Conservation (phyloP, 2,888 invertebrate species). For the Busseola fusca region DNA sequence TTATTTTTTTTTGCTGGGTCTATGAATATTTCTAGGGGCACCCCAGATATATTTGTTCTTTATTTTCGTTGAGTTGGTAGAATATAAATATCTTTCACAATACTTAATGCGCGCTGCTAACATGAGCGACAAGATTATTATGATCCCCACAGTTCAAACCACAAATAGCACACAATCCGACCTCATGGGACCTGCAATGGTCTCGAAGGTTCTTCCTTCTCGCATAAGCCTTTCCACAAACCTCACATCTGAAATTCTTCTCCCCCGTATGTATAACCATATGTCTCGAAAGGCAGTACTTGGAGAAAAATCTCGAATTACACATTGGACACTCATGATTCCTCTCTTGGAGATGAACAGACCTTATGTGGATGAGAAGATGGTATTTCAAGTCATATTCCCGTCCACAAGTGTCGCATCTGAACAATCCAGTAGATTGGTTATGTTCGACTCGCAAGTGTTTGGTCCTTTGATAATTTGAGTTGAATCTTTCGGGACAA, state of each 20-base stretch:
- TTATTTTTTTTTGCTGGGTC: background rate
- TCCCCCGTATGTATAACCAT: conserved; percentile 87
- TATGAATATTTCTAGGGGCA: background rate
- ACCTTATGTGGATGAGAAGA: conserved; percentile 75
- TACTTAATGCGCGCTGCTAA: conserved; percentile 63
- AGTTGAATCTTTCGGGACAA: conserved; percentile 80
- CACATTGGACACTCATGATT: conserved; percentile 79
- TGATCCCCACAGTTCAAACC: conserved; percentile 67
- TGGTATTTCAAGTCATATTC: conserved; percentile 80
- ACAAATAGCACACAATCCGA: conserved; percentile 67
- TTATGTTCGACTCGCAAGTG: conserved; percentile 79
- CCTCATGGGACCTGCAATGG: conserved; percentile 73
- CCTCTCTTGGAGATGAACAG: conserved; percentile 80
- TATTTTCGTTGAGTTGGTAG: background rate
- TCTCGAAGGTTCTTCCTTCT: conserved; percentile 74
- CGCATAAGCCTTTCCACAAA: conserved; percentile 84
- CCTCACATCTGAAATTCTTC: conserved; percentile 83
- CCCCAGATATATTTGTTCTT: background rate
- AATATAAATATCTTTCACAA: conserved; percentile 15
- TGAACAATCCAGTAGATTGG: conserved; percentile 69
- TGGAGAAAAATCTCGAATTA: conserved; percentile 78
- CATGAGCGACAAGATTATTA: conserved; percentile 63
- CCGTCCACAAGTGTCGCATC: conserved; percentile 78
- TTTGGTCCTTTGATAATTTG: conserved; percentile 78
- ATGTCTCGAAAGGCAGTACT: conserved; percentile 82